Evolutionary conservation across 2,888 invertebrate genomes (phyloP).

Genomic region (Dynastes maya): DNA sequence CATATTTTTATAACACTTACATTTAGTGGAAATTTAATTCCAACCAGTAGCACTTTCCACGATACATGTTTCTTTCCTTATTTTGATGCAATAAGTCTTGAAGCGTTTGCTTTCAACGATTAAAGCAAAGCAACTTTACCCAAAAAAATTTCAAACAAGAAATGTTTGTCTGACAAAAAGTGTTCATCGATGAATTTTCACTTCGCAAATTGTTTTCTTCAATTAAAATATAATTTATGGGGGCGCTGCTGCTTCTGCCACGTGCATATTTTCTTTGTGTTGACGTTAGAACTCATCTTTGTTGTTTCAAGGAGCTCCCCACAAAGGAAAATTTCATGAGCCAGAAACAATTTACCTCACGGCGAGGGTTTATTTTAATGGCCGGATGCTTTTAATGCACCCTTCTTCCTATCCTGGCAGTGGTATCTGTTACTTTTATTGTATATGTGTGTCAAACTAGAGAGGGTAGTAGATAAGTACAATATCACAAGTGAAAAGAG

Average conservation of each 20-base stretch:
- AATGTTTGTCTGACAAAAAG: too few relatives aligned
- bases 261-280: slow-evolving; percentile 22
- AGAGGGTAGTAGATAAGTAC: not conserved
- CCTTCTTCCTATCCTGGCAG: slow-evolving; percentile 25
- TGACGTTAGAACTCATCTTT: slow-evolving; percentile 46
- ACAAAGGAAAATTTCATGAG: slow-evolving; percentile 49
- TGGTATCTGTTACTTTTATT: slow-evolving; percentile 33
- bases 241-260: not conserved
- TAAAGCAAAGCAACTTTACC: too few relatives aligned
- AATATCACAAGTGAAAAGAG: not conserved
- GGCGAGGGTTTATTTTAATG: slow-evolving; percentile 50
- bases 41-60: too few relatives aligned
- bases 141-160: too few relatives aligned
- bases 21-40: too few relatives aligned
- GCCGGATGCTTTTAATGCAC: slow-evolving; percentile 53
- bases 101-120: too few relatives aligned
- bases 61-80: too few relatives aligned
- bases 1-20: too few relatives aligned
- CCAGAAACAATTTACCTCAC: slow-evolving; percentile 50
- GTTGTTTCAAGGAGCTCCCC: slow-evolving; percentile 50
- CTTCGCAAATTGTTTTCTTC: not conserved
- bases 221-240: slow-evolving; percentile 11
- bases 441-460: slow-evolving; percentile 23
- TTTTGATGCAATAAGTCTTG: too few relatives aligned
- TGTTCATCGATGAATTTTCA: too few relatives aligned